Conservation (phyloP, 2,113 vertebrate species). For the Pardalotus punctatus region DNA sequence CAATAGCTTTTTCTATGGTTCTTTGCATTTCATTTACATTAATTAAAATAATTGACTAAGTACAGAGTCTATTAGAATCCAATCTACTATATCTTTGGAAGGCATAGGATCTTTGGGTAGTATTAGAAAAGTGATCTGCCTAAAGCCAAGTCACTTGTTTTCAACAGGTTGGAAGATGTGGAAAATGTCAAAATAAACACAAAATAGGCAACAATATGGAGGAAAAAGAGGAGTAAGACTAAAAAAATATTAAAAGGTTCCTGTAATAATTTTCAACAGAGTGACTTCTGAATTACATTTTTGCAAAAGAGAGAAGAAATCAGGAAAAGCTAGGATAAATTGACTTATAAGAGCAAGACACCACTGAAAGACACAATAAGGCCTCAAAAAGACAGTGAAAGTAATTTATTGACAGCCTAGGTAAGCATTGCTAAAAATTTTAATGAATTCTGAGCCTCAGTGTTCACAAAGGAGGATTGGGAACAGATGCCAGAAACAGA, state of each 20-base stretch:
- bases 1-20: background rate
- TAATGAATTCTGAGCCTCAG: constrained; percentile 60
- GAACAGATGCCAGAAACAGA: constrained; percentile 67
- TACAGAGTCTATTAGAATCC: background rate
- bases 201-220: background rate
- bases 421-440: constrained; percentile 59
- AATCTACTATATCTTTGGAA: background rate
- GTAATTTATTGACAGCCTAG: constrained; percentile 54
- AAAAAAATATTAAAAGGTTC: background rate
- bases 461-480: constrained; percentile 56
- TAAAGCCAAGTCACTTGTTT: background rate
- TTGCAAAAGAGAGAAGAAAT: background rate
- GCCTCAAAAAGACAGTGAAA: constrained; percentile 37
- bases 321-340: background rate
- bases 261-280: background rate
- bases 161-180: background rate
- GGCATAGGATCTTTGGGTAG: background rate
- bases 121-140: background rate
- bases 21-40: background rate
- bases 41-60: constrained; percentile 18
- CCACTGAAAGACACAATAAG: background rate
- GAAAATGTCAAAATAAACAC: background rate
- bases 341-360: background rate
- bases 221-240: background rate
- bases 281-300: background rate